A percentile compares a stretch with the other conserved stretches of the same genome.
phyloP scores from a whole-genome alignment of 2,113 vertebrate species.

The Nanorana parkeri region DNA sequence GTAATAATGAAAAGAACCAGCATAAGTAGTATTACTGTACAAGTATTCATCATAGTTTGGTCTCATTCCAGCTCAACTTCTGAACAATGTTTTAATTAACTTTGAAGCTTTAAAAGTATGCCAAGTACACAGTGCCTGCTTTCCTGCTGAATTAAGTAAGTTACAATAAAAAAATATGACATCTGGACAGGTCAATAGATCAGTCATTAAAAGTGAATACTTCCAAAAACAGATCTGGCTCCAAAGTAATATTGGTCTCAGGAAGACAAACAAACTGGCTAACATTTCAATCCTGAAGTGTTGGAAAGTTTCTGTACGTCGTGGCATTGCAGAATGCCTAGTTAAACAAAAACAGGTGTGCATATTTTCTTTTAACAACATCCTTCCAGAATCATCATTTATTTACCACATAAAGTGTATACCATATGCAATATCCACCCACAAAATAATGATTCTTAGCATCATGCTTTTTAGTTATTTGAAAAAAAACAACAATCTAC shows the following conservation, averaged over 20 bases:
- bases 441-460: too few species aligned
- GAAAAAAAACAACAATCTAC: too few species aligned
- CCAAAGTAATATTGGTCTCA: neutral
- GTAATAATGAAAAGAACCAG: constrained; percentile 7
- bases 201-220: neutral
- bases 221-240: neutral
- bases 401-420: neutral
- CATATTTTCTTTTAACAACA: constrained; percentile 33
- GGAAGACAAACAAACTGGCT: constrained; percentile 26
- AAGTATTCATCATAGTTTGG: constrained; percentile 29
- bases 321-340: constrained; percentile 42
- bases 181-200: constrained; percentile 41
- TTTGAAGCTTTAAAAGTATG: constrained; percentile 1
- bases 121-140: constrained; percentile 15
- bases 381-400: neutral
- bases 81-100: constrained; percentile 51
- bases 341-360: constrained; percentile 38
- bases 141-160: constrained; percentile 2
- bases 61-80: constrained; percentile 27
- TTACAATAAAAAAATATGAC: constrained; percentile 16
- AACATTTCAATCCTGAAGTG: constrained; percentile 30
- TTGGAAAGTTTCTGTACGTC: constrained; percentile 30
- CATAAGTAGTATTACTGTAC: constrained; percentile 22
- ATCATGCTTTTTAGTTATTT: too few species aligned
- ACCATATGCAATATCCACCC: too few species aligned